Base-by-base conservation (phyloP, 37 sponge, comb jelly and placozoan genomes). In the Bolinopsis microptera region DNA sequence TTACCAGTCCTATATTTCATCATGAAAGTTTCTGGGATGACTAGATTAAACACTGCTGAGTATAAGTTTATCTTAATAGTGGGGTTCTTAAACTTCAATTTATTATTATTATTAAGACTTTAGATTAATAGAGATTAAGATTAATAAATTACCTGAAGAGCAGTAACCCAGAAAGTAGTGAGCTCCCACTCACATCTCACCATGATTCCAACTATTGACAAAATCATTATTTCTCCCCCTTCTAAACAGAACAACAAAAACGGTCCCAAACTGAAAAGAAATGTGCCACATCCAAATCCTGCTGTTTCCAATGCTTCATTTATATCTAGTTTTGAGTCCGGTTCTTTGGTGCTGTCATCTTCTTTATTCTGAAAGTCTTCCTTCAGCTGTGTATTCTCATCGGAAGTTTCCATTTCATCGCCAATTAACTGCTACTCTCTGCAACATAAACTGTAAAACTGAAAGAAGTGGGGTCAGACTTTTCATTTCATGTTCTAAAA, bases 131-230 rank as follows among this genome's bases (percentile, higher is more conserved):
- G n/a, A n/a, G n/a, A n/a, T n/a, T n/a, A n/a, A n/a, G n/a, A n/a
- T n/a, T n/a, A n/a, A n/a, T 48, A 48, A 48, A 5, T 48, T 13
- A 77, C 80, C 80, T 77, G 80, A 13, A 77, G 32, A 16, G 21
- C 36, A 28, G 36, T 32, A 16, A 77, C 32, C 35, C 21, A 9
- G 21, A 32, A 32, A 13, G 80, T 77, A 18, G 80, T 34, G 3
- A 77, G 33, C 35, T 77, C 18, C 80, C 80, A 77, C 35, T 77
- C 80, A 32, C 80, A 77, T 3, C 36, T 32, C 36, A 77, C 21
- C 27, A 77, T 77, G 35, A 77, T 34, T 16, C 33, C 80, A 22
- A 77, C 32, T 27, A 77, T 77, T 21, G 80, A 77, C 35, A 77
- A 32, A 3, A 77, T 18, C 2, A 77, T 36, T 34, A 77, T 34